Base-by-base conservation (phyloP, 2,797 vertebrate species). In the Karalla daura region DNA sequence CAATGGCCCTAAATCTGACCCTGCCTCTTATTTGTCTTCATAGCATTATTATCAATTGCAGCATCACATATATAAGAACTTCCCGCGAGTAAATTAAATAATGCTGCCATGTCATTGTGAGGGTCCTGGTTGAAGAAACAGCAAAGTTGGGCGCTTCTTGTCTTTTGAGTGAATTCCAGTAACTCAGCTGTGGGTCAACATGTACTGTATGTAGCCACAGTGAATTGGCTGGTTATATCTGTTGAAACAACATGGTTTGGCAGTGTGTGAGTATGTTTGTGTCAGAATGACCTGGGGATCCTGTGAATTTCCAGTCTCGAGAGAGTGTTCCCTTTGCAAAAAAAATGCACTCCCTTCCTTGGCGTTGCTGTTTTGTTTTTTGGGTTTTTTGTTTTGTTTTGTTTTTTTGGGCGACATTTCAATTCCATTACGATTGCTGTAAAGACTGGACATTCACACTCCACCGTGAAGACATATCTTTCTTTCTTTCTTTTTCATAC, bases 361-460 rank as follows among this genome's bases (percentile, higher is more conserved):
- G 41, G 25, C 18, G 23, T 36, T 47, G 21, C 20, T 68, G 20
- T 30, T 55, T 23, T n/a, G n/a, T n/a, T n/a, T n/a, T n/a, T n/a
- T n/a, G n/a, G n/a, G n/a, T n/a, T n/a, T n/a, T n/a, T n/a, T n/a
- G n/a, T n/a, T n/a, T n/a, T n/a, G n/a, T n/a, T n/a, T n/a, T n/a
- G n/a, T n/a, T n/a, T n/a, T 25, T 25, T 17, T 56, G 14, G 9
- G 20, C n/a, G 17, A 63, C 37, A 63, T 59, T 52, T 71, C 6
- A 55, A 32, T 67, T 50, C 39, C 2, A 51, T 58, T 60, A 21
- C 28, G 21, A 45, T 25, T 14, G 11, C 28, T 72, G 17, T 15
- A 62, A 70, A 88, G 88, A 88, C 91, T 94, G 91, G 92, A 93
- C 81, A 89, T 93, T 92, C 90, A 89, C 77, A 76, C 71, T 78